Evolutionary conservation across 2,888 invertebrate species (phyloP).

Genomic region (Serrognathus titanus): DNA sequence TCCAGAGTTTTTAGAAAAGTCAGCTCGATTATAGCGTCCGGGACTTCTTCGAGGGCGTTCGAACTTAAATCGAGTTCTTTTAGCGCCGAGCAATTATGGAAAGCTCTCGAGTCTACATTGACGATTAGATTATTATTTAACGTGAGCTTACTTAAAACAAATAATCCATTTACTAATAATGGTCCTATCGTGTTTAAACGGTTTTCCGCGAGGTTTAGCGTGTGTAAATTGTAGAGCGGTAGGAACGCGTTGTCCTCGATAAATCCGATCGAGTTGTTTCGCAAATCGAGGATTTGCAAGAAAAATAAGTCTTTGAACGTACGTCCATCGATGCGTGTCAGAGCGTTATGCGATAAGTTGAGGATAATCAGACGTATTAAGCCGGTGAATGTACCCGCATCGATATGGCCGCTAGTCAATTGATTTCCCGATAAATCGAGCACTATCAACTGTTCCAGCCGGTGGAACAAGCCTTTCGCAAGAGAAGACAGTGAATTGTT

Average conservation of each 20-base stretch:
- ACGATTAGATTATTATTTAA: slow-evolving; percentile 82
- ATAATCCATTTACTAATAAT: slow-evolving; percentile 78
- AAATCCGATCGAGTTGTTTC: slow-evolving; percentile 84
- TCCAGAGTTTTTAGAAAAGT: slow-evolving; percentile 84
- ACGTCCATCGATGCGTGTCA: slow-evolving; percentile 76
- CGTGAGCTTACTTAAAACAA: slow-evolving; percentile 78
- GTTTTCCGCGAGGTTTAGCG: slow-evolving; percentile 85
- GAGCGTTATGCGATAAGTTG: slow-evolving; percentile 81
- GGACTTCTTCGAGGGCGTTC: slow-evolving; percentile 77
- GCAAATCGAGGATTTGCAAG: slow-evolving; percentile 79
- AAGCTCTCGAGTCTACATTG: slow-evolving; percentile 74
- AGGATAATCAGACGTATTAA: slow-evolving; percentile 80
- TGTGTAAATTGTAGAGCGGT: slow-evolving; percentile 84
- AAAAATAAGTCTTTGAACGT: slow-evolving; percentile 86
- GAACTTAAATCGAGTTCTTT: slow-evolving; percentile 87
- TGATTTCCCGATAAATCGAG: slow-evolving; percentile 83
- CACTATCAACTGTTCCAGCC: slow-evolving; percentile 78
- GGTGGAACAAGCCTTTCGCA: slow-evolving; percentile 78
- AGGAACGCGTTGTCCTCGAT: slow-evolving; percentile 85
- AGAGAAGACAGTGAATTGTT: slow-evolving; percentile 81
- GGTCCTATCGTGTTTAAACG: slow-evolving; percentile 76
- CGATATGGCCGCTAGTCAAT: slow-evolving; percentile 78
- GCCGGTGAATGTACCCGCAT: slow-evolving; percentile 81
- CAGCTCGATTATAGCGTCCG: slow-evolving; percentile 77
- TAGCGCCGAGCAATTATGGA: slow-evolving; percentile 82